Evolutionary conservation across 2,888 invertebrate genomes (phyloP).

Genomic region (Taphrorychus bicolor): DNA sequence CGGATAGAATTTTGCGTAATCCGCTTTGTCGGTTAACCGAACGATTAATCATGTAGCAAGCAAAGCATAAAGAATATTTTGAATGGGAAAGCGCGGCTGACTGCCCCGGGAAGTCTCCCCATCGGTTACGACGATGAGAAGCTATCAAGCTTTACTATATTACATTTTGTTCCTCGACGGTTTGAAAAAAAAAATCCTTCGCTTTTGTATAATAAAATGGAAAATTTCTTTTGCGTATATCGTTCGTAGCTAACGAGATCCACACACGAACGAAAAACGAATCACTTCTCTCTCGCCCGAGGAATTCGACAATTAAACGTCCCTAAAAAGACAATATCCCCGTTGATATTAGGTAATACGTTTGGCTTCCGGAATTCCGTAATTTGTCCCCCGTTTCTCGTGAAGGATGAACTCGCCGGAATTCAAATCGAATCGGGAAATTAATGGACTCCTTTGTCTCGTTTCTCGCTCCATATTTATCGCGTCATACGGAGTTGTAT

Average conservation of each 20-base stretch:
- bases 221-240: background rate
- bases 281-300: background rate
- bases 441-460: constrained; percentile 48
- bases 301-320: constrained; percentile 48
- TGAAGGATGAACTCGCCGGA: constrained; percentile 50
- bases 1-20: constrained; percentile 35
- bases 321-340: constrained; percentile 55
- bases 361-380: constrained; percentile 55
- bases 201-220: background rate
- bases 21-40: constrained; percentile 40
- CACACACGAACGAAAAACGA: no score
- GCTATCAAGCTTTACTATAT: constrained; percentile 6
- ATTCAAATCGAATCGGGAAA: constrained; percentile 51
- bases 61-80: constrained; percentile 44
- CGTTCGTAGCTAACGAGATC: background rate
- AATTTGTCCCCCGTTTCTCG: constrained; percentile 50
- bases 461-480: constrained; percentile 37
- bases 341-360: constrained; percentile 59
- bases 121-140: constrained; percentile 28
- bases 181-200: background rate
- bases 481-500: constrained; percentile 25
- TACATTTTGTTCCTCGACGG: background rate
- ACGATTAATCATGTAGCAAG: constrained; percentile 43
- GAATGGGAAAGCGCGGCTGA: constrained; percentile 43
- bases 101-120: constrained; percentile 42